Base-by-base conservation (phyloP, 1,140 invertebrate genomes). In the Zaprionus lachaisei region DNA sequence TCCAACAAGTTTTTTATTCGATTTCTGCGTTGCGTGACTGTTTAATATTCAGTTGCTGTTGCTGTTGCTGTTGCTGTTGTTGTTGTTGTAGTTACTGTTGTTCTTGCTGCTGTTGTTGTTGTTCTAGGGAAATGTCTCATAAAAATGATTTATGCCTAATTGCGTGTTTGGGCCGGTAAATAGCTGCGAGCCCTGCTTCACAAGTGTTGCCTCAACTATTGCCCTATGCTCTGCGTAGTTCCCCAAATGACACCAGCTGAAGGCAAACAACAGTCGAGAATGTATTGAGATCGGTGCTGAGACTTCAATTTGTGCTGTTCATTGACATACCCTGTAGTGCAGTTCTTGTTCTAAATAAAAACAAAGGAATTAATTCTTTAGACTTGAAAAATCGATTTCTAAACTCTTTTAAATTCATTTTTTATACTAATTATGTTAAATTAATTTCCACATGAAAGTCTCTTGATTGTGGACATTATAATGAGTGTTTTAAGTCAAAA, bases 121-220 rank as follows among this genome's bases (percentile, higher is more conserved):
- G 37, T 41, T 60, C 14, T 38, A 51, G 65, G 72, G 69, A 80
- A 83, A 83, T 79, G 78, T 83, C 80, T 79, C 76, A 83, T 81
- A 85, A 81, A 85, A 83, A 81, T 83, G 83, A 85, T 85, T 85
- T 80, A 85, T 83, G 78, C 75, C 78, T 73, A 85, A 78, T 78
- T 74, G 76, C 71, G 73, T 77, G 73, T 60, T 70, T 72, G 55
- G 62, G 44, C 71, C 63, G 26, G 55, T 58, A 61, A 51, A 57
- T 51, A 24, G 47, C 20, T 51, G 47, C 47, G 11, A 38, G 61
- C n/a, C 28, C 58, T 38, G 56, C 14, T 28, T 56, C 34, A 47
- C 41, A 47, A 47, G 41, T 22, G 38, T 51, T 69, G 55, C 34
- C 64, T 17, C n/a, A 44, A 41, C 34, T 56, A 54, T 38, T 51